These are phyloP conservation scores for Paedocypris sp. DNA, from an alignment of 2,113 vertebrate genomes.

Conservation along the genomic window DNA sequence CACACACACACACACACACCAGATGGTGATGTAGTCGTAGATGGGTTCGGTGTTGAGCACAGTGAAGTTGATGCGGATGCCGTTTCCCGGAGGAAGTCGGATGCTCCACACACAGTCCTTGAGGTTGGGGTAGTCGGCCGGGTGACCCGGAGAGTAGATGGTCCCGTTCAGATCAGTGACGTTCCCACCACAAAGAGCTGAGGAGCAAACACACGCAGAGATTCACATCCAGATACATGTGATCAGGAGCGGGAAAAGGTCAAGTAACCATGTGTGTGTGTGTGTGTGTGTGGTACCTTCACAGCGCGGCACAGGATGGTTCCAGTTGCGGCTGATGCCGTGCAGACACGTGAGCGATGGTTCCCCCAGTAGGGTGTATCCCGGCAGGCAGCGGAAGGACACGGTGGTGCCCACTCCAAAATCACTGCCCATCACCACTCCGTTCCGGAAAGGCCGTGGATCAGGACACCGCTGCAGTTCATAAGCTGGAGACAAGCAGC, in stretches of 20 bases:
- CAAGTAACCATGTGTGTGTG: no score
- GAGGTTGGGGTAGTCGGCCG: slow-evolving; percentile 93
- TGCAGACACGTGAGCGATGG: slow-evolving; percentile 91
- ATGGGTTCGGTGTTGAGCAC: slow-evolving; percentile 93
- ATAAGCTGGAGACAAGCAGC: slow-evolving; percentile 63
- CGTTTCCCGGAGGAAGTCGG: slow-evolving; percentile 83
- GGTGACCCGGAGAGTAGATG: slow-evolving; percentile 92
- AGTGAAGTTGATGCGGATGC: slow-evolving; percentile 92
- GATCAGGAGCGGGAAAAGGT: no score
- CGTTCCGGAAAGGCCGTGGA: slow-evolving; percentile 85
- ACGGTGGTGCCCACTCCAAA: slow-evolving; percentile 90
- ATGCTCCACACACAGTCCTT: slow-evolving; percentile 95
- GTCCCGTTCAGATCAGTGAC: slow-evolving; percentile 92
- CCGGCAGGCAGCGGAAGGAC: slow-evolving; percentile 86
- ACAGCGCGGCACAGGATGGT: slow-evolving; percentile 87
- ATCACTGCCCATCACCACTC: slow-evolving; percentile 84
- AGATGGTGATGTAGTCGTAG: slow-evolving; percentile 96
- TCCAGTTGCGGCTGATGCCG: slow-evolving; percentile 92
- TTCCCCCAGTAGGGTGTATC: slow-evolving; percentile 84
- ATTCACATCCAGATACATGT: no score
- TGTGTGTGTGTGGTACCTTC: slow-evolving; percentile 67
- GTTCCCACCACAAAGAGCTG: slow-evolving; percentile 93
- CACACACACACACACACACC: slow-evolving; percentile 63
- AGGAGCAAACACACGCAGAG: no score
- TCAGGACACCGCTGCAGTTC: slow-evolving; percentile 93